Percentiles rank a stretch among this genome's conserved stretches.
These are phyloP conservation scores for Aquatica leii DNA, from an alignment of 2,888 invertebrate genomes.

Conservation along the genomic window DNA sequence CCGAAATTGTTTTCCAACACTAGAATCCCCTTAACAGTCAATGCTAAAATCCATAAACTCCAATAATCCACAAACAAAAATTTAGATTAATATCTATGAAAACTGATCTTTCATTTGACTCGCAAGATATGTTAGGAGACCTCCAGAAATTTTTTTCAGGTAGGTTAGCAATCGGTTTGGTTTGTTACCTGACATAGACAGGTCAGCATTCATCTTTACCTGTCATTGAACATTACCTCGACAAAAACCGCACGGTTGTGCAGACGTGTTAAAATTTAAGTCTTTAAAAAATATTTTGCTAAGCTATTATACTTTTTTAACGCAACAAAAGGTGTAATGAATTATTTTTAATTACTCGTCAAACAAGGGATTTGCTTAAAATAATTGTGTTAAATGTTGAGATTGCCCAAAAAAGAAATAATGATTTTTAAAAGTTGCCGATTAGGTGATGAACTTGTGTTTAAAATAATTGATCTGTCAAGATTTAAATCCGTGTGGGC, in stretches of 20 bases:
- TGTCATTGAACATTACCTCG: slow-evolving; percentile 35
- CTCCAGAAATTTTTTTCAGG: slow-evolving; percentile 31
- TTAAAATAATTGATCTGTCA: slow-evolving; percentile 37
- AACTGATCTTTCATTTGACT: slow-evolving; percentile 49
- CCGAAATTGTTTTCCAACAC: too few species aligned
- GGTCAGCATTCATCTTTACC: slow-evolving; percentile 33
- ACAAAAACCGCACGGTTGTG: slow-evolving; percentile 30
- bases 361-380: slow-evolving; percentile 10
- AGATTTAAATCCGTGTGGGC: slow-evolving; percentile 28
- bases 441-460: slow-evolving; percentile 33
- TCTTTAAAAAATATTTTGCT: slow-evolving; percentile 9
- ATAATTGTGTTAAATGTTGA: too few species aligned
- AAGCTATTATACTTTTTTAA: background rate
- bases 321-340: background rate
- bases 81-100: slow-evolving; percentile 51
- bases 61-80: slow-evolving; percentile 45
- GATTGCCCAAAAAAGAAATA: background rate
- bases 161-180: slow-evolving; percentile 23
- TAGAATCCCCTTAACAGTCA: too few species aligned
- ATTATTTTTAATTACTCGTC: slow-evolving; percentile 3
- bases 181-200: slow-evolving; percentile 31
- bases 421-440: slow-evolving; percentile 29
- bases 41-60: slow-evolving; percentile 54
- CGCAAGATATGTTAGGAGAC: slow-evolving; percentile 49
- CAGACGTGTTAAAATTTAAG: slow-evolving; percentile 32